phyloP scores from a whole-genome alignment of 2,888 invertebrate genomes.

The Muschampia plurimacula region DNA sequence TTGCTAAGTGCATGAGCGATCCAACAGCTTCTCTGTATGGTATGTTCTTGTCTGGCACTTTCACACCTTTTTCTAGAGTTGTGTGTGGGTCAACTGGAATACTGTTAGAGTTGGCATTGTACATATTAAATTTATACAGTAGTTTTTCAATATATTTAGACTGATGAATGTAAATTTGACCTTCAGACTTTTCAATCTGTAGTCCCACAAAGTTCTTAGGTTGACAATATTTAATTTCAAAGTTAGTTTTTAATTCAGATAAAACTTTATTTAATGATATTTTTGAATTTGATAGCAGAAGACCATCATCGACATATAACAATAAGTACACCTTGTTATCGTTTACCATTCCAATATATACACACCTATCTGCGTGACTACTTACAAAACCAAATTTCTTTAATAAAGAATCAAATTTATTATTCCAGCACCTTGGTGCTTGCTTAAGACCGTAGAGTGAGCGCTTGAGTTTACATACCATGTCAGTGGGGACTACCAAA shows the following conservation, averaged over 20 bases:
- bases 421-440: conserved; percentile 3
- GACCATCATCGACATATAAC: neutral
- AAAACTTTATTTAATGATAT: neutral
- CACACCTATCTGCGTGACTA: conserved; percentile 3
- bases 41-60: too few relatives aligned
- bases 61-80: too few relatives aligned
- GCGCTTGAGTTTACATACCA: conserved; percentile 4
- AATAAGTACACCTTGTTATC: neutral
- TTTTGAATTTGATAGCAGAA: neutral
- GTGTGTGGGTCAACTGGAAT: too few relatives aligned
- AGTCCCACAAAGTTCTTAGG: neutral
- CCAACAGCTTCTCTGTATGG: neutral
- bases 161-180: too few relatives aligned
- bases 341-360: neutral
- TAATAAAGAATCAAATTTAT: neutral
- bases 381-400: conserved; percentile 4
- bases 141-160: too few relatives aligned
- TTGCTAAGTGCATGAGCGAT: neutral
- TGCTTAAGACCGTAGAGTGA: neutral
- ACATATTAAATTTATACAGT: too few relatives aligned
- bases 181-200: too few relatives aligned
- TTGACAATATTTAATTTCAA: neutral
- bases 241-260: neutral
- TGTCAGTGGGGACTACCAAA: neutral
- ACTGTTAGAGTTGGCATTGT: too few relatives aligned